Percentiles rank a stretch among this genome's conserved stretches.
Evolutionary conservation across 2,888 invertebrate species (phyloP).

Genomic region (Calliscelio sp.): DNA sequence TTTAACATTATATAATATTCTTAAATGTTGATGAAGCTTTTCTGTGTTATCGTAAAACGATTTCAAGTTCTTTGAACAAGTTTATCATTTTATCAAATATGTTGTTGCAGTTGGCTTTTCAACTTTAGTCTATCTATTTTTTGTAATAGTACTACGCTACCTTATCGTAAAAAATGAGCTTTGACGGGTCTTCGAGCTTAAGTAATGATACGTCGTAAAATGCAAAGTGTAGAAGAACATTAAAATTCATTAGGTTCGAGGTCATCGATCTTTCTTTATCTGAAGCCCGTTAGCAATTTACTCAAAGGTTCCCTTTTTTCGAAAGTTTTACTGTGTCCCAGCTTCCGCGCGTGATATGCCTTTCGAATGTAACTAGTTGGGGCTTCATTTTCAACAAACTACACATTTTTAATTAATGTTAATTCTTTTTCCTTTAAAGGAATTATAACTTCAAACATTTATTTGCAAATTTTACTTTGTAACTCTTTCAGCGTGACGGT

Average conservation of each 20-base stretch:
- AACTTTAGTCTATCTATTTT: constrained; percentile 58
- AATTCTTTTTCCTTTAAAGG: constrained; percentile 24
- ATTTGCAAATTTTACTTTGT: constrained; percentile 12
- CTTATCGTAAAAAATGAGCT: constrained; percentile 72
- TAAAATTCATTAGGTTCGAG: constrained; percentile 75
- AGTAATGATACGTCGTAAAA: constrained; percentile 75
- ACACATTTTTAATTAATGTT: constrained; percentile 57
- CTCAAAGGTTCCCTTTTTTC: constrained; percentile 68
- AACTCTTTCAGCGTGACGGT: neutral
- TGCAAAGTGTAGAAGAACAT: constrained; percentile 73
- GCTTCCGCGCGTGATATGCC: constrained; percentile 66
- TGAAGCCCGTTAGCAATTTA: constrained; percentile 72
- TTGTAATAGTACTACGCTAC: constrained; percentile 51
- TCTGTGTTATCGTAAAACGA: neutral
- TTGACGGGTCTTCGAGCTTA: constrained; percentile 71
- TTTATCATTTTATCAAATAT: constrained; percentile 47
- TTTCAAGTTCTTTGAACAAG: constrained; percentile 32
- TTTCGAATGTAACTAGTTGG: constrained; percentile 54
- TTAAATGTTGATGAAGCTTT: neutral
- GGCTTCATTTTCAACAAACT: constrained; percentile 55
- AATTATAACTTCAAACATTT: constrained; percentile 25
- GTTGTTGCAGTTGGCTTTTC: constrained; percentile 59
- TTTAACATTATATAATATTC: too few relatives aligned
- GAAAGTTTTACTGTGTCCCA: constrained; percentile 64
- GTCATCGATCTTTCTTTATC: constrained; percentile 75